Evolutionary conservation across 2,888 invertebrate genomes (phyloP), one percentile per base, ranked within the genome.

Genomic region (Erynnis tages): DNA sequence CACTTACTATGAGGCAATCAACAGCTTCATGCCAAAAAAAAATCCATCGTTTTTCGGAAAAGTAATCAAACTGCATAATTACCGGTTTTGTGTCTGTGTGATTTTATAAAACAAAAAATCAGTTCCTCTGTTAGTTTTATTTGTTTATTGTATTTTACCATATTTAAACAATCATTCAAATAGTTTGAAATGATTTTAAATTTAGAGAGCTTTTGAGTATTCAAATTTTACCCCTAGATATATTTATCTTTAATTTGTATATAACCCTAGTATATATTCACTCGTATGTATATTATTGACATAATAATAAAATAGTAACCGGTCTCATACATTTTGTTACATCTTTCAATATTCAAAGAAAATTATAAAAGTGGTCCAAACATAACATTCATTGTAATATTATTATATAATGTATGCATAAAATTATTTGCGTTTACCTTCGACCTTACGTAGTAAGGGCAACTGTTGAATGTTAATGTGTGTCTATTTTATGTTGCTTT

Each of bases 201-300:
- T 8, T 8, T n/a, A 34, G 25, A 10, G 2, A 47, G 38, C 48
- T 30, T 14, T 30, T 23, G 38, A 48, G 38, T 48, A 32, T 48
- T 21, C 25, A 21, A 25, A 17, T 47, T 27, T 19, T 17, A 13
- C 25, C 21, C 70, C 65, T 83, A 82, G 77, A 73, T 79, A 71
- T 75, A 80, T 3, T 75, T 65, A 62, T 73, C 71, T 73, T 66
- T 79, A 74, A 74, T 73, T 73, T 84, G 83, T 83, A 84, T 76
- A 84, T 83, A 82, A 75, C 75, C 74, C 72, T 77, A 75, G 73
- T 73, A 78, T 76, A 80, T 79, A 72, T 82, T 29, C 30, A 43
- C 13, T n/a, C n/a, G n/a, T 5, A 14, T 19, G 19, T 35, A 44
- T 13, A 29, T 32, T 29, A 29, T 21, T 44, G 44, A 44, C 44